These are phyloP conservation scores for Perizoma affinitatum DNA, from an alignment of 2,888 invertebrate species.

Conservation along the genomic window DNA sequence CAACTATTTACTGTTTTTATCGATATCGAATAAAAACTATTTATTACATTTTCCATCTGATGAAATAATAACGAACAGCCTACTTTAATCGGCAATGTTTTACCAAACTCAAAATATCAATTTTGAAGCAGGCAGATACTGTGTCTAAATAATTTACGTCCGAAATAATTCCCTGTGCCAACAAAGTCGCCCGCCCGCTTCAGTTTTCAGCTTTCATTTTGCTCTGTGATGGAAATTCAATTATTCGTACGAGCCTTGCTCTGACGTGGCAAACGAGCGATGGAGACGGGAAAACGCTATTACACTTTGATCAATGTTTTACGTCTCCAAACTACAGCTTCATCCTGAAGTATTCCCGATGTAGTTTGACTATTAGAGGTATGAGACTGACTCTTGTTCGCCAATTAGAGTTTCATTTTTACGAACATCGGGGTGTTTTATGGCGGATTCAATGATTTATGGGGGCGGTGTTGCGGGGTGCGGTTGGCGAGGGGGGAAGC, in stretches of 20 bases:
- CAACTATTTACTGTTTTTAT: too few relatives aligned
- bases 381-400: slow-evolving; percentile 75
- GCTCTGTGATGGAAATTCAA: slow-evolving; percentile 83
- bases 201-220: slow-evolving; percentile 82
- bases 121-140: slow-evolving; percentile 64
- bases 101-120: slow-evolving; percentile 57
- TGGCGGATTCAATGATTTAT: slow-evolving; percentile 83
- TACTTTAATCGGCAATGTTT: slow-evolving; percentile 9
- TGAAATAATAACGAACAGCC: slow-evolving; percentile 8
- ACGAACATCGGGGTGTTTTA: slow-evolving; percentile 82
- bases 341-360: slow-evolving; percentile 57
- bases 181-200: slow-evolving; percentile 74
- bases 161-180: slow-evolving; percentile 78
- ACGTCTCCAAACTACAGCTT: slow-evolving; percentile 64
- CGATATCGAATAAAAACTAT: too few relatives aligned
- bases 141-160: slow-evolving; percentile 78
- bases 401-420: slow-evolving; percentile 83
- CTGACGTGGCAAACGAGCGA: slow-evolving; percentile 62
- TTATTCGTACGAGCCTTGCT: slow-evolving; percentile 76
- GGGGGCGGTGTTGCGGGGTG: slow-evolving; percentile 79
- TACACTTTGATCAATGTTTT: slow-evolving; percentile 77
- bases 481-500: slow-evolving; percentile 60
- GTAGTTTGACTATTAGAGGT: slow-evolving; percentile 68
- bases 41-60: too few relatives aligned
- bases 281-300: slow-evolving; percentile 60